Evolutionary conservation across 2,888 invertebrate genomes (phyloP).

Genomic region (Amorpha juglandis): DNA sequence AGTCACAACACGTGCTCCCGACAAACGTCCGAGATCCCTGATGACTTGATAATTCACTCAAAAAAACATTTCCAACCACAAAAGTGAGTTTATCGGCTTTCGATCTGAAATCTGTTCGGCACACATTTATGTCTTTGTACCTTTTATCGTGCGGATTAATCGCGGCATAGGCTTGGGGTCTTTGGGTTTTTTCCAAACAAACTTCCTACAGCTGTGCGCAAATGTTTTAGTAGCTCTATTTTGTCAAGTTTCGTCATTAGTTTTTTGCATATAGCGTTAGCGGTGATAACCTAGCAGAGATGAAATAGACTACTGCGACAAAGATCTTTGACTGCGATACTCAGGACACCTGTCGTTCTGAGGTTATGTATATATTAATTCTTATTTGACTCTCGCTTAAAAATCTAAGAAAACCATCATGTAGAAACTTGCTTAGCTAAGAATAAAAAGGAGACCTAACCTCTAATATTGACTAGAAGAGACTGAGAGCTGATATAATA

Average conservation of each 20-base stretch:
- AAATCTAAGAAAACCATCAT: too few relatives aligned
- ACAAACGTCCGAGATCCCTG: conserved; percentile 49
- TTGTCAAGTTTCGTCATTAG: background rate
- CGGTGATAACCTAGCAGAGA: too few relatives aligned
- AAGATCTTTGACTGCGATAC: too few relatives aligned
- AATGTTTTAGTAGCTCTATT: conserved; percentile 35
- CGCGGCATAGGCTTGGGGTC: conserved; percentile 65
- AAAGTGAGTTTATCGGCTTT: conserved; percentile 78
- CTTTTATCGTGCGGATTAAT: conserved; percentile 76
- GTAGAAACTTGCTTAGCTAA: too few relatives aligned
- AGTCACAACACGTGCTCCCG: conserved; percentile 77
- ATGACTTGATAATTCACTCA: conserved; percentile 66
- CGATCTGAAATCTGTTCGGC: conserved; percentile 79
- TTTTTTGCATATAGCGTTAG: background rate
- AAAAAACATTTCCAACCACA: conserved; percentile 71
- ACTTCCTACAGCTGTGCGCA: conserved; percentile 53
- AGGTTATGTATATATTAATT: too few relatives aligned
- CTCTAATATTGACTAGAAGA: too few relatives aligned
- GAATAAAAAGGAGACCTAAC: too few relatives aligned
- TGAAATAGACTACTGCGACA: too few relatives aligned
- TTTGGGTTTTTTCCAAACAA: conserved; percentile 66
- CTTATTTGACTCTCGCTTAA: too few relatives aligned
- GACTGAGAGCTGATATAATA: too few relatives aligned
- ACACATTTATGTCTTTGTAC: conserved; percentile 78
- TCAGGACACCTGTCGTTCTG: too few relatives aligned